Conservation (phyloP, 2,113 vertebrate genomes). For the Pithys albifrons region DNA sequence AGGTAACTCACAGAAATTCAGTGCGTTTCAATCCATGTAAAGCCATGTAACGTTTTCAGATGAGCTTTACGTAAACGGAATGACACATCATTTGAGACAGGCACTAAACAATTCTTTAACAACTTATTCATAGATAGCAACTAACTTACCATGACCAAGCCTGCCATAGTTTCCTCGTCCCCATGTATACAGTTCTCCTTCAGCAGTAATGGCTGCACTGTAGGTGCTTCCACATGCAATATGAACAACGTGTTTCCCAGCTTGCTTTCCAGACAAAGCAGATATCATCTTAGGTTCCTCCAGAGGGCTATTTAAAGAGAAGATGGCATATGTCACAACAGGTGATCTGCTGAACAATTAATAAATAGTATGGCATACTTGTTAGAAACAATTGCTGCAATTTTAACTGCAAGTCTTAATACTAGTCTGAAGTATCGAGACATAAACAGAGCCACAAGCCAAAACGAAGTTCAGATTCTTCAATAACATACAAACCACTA, state of each 20-base stretch:
- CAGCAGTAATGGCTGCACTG: constrained; percentile 92
- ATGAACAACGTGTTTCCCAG: constrained; percentile 91
- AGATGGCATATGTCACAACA: neutral
- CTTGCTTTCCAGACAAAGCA: constrained; percentile 89
- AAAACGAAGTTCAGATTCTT: neutral
- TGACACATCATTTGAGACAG: neutral
- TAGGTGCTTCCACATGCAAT: constrained; percentile 96
- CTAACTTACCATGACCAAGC: constrained; percentile 88
- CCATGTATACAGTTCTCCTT: constrained; percentile 96
- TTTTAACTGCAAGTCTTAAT: neutral
- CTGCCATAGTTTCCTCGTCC: constrained; percentile 96
- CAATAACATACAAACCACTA: neutral
- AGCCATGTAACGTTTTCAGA: neutral
- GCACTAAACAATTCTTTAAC: neutral
- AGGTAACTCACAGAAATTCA: neutral
- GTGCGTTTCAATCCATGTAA: neutral
- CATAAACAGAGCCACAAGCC: neutral
- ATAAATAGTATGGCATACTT: neutral
- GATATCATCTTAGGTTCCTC: constrained; percentile 92
- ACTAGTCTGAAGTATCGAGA: neutral
- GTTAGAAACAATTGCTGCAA: neutral
- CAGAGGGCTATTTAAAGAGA: constrained; percentile 80
- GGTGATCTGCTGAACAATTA: neutral
- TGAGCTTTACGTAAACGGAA: neutral
- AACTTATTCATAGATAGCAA: neutral